Evolutionary conservation across 92 coral and sea anemone species (phyloP).

Genomic region (Zoanthus sociatus): DNA sequence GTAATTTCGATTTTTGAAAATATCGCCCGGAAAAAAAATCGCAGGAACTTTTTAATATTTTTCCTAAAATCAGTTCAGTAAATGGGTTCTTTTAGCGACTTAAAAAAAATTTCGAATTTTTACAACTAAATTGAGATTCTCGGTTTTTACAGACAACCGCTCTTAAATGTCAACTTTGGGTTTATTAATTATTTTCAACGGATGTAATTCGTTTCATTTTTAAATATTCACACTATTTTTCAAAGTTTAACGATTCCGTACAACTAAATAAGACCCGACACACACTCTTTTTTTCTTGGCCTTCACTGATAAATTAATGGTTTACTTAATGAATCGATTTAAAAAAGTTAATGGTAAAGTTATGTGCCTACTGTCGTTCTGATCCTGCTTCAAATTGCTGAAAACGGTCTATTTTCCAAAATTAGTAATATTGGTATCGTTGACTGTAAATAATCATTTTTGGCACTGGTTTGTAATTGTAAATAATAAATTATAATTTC

Average conservation of each 20-base stretch:
- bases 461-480: too few relatives aligned
- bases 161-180: background rate
- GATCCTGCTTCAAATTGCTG: background rate
- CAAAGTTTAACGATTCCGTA: background rate
- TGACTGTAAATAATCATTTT: too few relatives aligned
- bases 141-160: too few relatives aligned
- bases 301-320: background rate
- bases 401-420: background rate
- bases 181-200: background rate
- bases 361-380: conserved; percentile 6
- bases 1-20: too few relatives aligned
- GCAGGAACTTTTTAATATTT: too few relatives aligned
- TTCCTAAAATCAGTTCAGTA: too few relatives aligned
- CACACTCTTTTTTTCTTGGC: background rate
- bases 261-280: conserved; percentile 1
- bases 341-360: background rate
- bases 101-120: too few relatives aligned
- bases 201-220: background rate
- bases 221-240: background rate
- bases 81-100: too few relatives aligned
- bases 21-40: too few relatives aligned
- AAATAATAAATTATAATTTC: too few relatives aligned
- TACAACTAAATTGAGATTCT: too few relatives aligned
- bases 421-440: conserved; percentile 13
- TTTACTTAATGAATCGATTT: background rate